Percentiles rank a stretch among this genome's conserved stretches.
These are phyloP conservation scores for Engystomops pustulosus DNA, from an alignment of 2,113 vertebrate genomes.

Conservation along the genomic window DNA sequence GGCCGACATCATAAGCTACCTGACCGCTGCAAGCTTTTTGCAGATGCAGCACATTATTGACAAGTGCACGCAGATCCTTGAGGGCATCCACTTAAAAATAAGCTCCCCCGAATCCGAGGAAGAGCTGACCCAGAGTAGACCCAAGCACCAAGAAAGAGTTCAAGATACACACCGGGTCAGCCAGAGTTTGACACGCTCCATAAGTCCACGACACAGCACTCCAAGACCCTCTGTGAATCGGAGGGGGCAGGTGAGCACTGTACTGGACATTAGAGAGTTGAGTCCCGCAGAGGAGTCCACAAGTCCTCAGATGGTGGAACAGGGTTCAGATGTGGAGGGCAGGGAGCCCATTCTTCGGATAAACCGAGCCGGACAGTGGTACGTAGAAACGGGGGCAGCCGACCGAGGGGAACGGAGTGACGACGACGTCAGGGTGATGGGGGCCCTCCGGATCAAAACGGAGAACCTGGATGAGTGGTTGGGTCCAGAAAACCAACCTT, in stretches of 20 bases:
- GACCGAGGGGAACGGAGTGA: conserved; percentile 79
- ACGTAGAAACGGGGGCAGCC: conserved; percentile 86
- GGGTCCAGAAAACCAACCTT: conserved; percentile 85
- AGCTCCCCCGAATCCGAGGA: conserved; percentile 86
- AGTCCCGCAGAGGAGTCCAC: conserved; percentile 87
- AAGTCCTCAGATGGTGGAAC: conserved; percentile 88
- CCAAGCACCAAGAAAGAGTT: conserved; percentile 75
- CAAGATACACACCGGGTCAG: conserved; percentile 76
- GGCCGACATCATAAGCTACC: conserved; percentile 96
- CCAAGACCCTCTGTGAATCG: conserved; percentile 74
- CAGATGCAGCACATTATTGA: conserved; percentile 99
- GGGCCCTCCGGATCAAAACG: conserved; percentile 89
- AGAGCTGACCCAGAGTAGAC: conserved; percentile 77
- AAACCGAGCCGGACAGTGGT: conserved; percentile 96
- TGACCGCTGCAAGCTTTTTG: conserved; percentile 96
- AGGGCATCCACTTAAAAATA: conserved; percentile 97
- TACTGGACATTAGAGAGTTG: conserved; percentile 81
- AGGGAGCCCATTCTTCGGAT: conserved; percentile 92
- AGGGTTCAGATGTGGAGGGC: conserved; percentile 77
- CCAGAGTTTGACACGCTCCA: conserved; percentile 71
- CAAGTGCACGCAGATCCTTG: conserved; percentile 96
- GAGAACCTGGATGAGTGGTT: conserved; percentile 95
- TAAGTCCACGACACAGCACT: conserved; percentile 77
- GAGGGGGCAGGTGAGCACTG: conserved; percentile 77
- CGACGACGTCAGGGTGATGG: conserved; percentile 80